Evolutionary conservation across 2,113 vertebrate species (phyloP).

Genomic region (Physeter macrocephalus): DNA sequence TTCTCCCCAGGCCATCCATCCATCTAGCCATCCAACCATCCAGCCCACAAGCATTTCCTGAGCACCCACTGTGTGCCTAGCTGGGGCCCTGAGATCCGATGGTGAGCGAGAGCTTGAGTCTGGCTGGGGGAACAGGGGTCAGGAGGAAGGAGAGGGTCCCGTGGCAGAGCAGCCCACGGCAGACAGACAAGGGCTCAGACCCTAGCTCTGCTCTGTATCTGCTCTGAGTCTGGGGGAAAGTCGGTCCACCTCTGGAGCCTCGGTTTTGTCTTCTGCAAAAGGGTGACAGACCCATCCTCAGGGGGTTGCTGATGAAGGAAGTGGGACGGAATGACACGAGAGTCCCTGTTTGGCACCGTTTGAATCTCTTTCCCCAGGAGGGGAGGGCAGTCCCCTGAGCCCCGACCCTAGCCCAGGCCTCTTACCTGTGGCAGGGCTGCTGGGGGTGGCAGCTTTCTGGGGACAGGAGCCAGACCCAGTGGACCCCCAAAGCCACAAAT

Average conservation of each 20-base stretch:
- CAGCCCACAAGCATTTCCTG: neutral
- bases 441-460: neutral
- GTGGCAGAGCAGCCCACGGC: fast-evolving
- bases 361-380: neutral
- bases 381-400: neutral
- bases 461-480: neutral
- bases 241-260: neutral
- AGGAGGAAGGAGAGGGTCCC: neutral
- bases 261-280: neutral
- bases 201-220: neutral
- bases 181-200: too few relatives aligned
- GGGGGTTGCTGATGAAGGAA: neutral
- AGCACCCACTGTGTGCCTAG: too few relatives aligned
- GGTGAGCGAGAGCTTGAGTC: neutral
- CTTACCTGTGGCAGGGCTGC: neutral
- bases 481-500: neutral
- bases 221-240: neutral
- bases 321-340: neutral
- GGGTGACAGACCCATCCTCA: neutral
- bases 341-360: neutral
- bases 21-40: neutral
- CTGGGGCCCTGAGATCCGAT: neutral
- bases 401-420: neutral
- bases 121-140: too few relatives aligned
- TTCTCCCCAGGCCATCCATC: neutral